Evolutionary conservation across 2,113 vertebrate species (phyloP).

Genomic region (Kobus ellipsiprymnus): DNA sequence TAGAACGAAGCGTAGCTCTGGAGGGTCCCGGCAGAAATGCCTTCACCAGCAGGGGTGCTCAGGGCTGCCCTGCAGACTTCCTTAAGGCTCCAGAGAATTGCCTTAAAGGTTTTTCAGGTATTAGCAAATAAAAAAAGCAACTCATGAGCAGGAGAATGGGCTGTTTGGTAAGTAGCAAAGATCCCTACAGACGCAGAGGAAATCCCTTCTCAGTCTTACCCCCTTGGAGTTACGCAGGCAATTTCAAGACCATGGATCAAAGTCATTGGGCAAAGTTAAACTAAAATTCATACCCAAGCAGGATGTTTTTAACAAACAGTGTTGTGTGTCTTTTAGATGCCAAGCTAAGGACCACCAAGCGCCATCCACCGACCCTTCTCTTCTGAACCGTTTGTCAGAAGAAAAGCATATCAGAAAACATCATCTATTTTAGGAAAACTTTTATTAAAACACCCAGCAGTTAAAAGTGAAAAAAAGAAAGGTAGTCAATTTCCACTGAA

Average conservation of each 20-base stretch:
- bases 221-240: rapidly evolving
- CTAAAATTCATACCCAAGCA: too few relatives aligned
- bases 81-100: rapidly evolving
- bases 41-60: neutral
- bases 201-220: too few relatives aligned
- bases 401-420: too few relatives aligned
- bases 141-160: neutral
- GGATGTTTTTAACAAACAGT: rapidly evolving
- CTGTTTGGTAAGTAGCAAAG: too few relatives aligned
- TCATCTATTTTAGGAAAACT: neutral
- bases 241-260: too few relatives aligned
- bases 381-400: rapidly evolving
- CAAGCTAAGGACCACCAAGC: rapidly evolving
- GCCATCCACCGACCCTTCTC: rapidly evolving
- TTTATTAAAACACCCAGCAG: neutral
- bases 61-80: rapidly evolving
- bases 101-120: neutral
- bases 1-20: too few relatives aligned
- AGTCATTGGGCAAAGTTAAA: rapidly evolving
- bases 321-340: too few relatives aligned
- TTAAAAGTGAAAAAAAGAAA: neutral
- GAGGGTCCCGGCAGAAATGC: rapidly evolving
- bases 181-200: rapidly evolving
- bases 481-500: rapidly evolving
- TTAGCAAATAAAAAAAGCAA: neutral